Base-by-base conservation (phyloP, 2,888 invertebrate species). In the Agrochola circellaris region DNA sequence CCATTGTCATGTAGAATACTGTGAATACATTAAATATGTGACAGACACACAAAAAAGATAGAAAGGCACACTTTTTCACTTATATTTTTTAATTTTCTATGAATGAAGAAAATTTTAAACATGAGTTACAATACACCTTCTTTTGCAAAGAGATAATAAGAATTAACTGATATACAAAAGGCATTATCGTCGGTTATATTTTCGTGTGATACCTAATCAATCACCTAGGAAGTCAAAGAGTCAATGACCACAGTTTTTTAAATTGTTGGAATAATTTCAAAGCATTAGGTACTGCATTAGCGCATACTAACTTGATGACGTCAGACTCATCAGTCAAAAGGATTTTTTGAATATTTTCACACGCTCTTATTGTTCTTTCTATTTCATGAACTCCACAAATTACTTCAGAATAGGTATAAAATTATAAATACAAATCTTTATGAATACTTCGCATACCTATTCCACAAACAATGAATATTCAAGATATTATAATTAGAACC, bases 331-430 rank as follows among this genome's bases (percentile, higher is more conserved):
- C 74, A 79, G 67, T 80, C 51, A 34, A 30, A 64, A 67, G 26
- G 69, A 86, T 69, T 73, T 72, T 73, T 58, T 38, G 72, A 73
- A 87, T 67, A 75, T 79, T 82, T 86, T 87, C 79, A 60, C 86
- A 85, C 75, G 66, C 74, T 64, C 54, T 79, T 73, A 75, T 88
- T 83, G 70, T 83, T 81, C 69, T 77, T 68, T 79, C 71, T 60
- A 58, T 38, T 74, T 61, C 56, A 76, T 58, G 60, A n/a, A 64
- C 26, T 69, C n/a, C 48, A 61, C 66, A 71, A 74, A 69, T 72
- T 7, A 54, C 66, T 80, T 34, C 34, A 69, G 62, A 30, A 67
- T 72, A 30, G 45, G 20, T 64, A 34, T 38, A 15, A 48, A 54
- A 54, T 26, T 51, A 34, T n/a, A 26, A 51, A 54, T 30, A 34